Conservation (phyloP, 1,140 invertebrate species). For the Lordiphosa mommai region DNA sequence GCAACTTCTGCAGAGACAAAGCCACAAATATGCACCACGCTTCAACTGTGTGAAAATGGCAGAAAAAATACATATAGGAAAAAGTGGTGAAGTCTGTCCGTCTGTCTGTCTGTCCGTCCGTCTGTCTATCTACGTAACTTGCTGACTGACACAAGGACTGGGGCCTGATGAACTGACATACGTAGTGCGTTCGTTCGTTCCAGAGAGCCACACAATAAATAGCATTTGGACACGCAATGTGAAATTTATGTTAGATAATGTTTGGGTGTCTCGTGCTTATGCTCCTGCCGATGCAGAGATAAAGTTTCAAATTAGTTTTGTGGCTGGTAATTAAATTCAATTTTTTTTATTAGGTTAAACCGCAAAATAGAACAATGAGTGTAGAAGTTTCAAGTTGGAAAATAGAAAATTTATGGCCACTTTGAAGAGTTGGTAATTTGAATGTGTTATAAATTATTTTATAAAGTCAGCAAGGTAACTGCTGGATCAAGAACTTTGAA, state of each 20-base stretch:
- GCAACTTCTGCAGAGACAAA: too few relatives aligned
- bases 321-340: conserved; percentile 75
- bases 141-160: too few relatives aligned
- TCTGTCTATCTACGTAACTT: conserved; percentile 8
- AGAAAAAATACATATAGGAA: background rate
- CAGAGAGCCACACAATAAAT: conserved; percentile 51
- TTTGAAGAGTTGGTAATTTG: conserved; percentile 13
- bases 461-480: too few relatives aligned
- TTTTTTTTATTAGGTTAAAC: conserved; percentile 55
- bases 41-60: too few relatives aligned
- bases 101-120: conserved; percentile 12
- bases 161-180: conserved; percentile 13
- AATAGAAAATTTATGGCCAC: conserved; percentile 1
- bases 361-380: too few relatives aligned
- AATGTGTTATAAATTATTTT: too few relatives aligned
- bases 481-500: too few relatives aligned
- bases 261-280: conserved; percentile 27
- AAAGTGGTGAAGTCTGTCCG: conserved; percentile 4
- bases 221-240: conserved; percentile 69
- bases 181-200: background rate
- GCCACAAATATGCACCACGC: too few relatives aligned
- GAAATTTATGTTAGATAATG: conserved; percentile 71
- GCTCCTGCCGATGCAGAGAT: conserved; percentile 61
- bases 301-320: conserved; percentile 75
- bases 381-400: background rate